Base-by-base conservation (phyloP, 2,113 vertebrate species). In the Tachycineta bicolor region DNA sequence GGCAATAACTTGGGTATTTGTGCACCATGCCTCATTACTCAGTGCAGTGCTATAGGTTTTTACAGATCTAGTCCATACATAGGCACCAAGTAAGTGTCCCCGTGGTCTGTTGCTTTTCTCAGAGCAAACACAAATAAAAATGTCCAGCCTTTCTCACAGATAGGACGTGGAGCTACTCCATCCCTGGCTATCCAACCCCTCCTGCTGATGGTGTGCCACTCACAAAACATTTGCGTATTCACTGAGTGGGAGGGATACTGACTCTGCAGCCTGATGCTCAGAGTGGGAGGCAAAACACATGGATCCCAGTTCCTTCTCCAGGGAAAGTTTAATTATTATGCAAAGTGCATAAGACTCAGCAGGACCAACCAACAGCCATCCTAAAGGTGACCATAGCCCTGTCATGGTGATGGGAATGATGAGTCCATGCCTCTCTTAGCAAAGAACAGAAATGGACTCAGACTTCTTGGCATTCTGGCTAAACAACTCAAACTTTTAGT, bases 281-380 rank as follows among this genome's bases (percentile, higher is more conserved):
- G 84, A 95, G 92, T 85, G 88, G 95, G 95, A 94, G 90, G 92
- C 49, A 78, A 91, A 94, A 70, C 87, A 96, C 44, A 41, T 68
- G 65, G 77, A 93, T 90, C 60, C 44, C 70, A 85, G 31, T 43
- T 89, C 41, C 39, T 67, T 82, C 82, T 75, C 52, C 56, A 90
- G 33, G 46, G 22, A 79, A 94, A 85, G 37, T 67, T 91, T 87
- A 63, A 78, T 87, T 83, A 84, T 68, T 76, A 80, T 76, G 67
- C 47, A 41, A 89, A 84, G 33, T 82, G 69, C 5, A 0, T 77
- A 92, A 77, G 50, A 53, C n/a, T 94, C 56, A 39, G 89, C 34
- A 91, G 44, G 65, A 89, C 77, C 19, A 9, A 91, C 65, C 79
- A 84, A 76, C 12, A 93, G 33, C 41, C 78, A 49, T 14, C 46